These are phyloP conservation scores for Sarcophaga peregrina DNA, from an alignment of 1,140 invertebrate genomes.

Conservation along the genomic window DNA sequence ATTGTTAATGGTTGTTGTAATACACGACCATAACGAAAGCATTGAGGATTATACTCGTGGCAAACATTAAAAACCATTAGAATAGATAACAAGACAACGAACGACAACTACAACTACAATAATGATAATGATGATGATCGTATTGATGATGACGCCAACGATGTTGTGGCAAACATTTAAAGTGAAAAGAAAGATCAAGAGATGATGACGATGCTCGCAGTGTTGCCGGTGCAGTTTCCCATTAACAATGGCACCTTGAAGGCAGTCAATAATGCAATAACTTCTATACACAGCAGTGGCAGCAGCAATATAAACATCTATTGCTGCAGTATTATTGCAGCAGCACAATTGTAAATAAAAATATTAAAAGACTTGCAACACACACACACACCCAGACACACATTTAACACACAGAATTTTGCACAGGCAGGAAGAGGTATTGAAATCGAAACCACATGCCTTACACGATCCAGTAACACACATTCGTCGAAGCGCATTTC, in stretches of 20 bases:
- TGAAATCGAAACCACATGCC: slow-evolving; percentile 38
- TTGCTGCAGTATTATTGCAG: not conserved
- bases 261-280: slow-evolving; percentile 17
- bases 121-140: too few species aligned
- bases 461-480: slow-evolving; percentile 40
- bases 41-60: not conserved
- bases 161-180: too few species aligned
- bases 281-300: not conserved
- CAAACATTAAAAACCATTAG: not conserved
- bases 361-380: slow-evolving; percentile 1
- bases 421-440: slow-evolving; percentile 19
- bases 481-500: slow-evolving; percentile 40
- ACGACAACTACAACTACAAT: too few species aligned
- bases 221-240: not conserved
- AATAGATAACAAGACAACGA: not conserved
- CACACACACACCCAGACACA: not conserved
- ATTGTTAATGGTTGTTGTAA: slow-evolving; percentile 2
- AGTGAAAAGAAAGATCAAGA: too few species aligned
- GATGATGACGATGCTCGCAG: too few species aligned
- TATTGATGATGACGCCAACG: too few species aligned
- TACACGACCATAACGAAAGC: not conserved
- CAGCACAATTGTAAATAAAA: not conserved
- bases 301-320: not conserved
- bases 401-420: not conserved
- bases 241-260: slow-evolving; percentile 23